Evolutionary conservation across 2,797 vertebrate genomes (phyloP), one percentile per base, ranked within the genome.

Genomic region (Xyrichtys novacula): DNA sequence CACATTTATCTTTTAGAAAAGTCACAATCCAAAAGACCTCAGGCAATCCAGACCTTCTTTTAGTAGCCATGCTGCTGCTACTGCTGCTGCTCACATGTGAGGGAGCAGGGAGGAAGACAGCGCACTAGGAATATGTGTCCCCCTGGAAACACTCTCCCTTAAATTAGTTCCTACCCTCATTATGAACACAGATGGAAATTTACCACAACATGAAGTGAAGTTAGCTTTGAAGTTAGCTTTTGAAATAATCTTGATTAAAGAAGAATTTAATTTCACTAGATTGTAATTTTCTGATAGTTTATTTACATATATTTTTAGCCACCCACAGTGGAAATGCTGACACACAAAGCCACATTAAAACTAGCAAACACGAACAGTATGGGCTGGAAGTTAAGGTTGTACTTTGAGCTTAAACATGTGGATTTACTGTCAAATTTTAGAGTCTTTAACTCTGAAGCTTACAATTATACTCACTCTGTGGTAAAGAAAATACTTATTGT

Each of bases 161-260:
- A 53, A 22, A 36, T 80, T 46, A n/a, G 88, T 91, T 91, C 91
- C 91, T 76, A 74, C 81, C 73, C 20, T 44, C 15, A 67, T 52
- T 48, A 65, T 5, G 7, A 43, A 26, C 7, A 12, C 12, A 26
- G 4, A 32, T 4, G 20, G 22, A n/a, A 32, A 12, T 31, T 46
- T 9, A 34, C n/a, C 1, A 26, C 23, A 40, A 48, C 25, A 14
- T 31, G 31, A 5, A 22, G 1, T n/a, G 38, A 28, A 4, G n/a
- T 7, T 31, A 15, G 23, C 11, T 15, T 14, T 3, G 14, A 38
- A 38, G n/a, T n/a, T n/a, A n/a, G n/a, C n/a, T 10, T 2, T n/a
- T 40, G 7, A 3, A 40, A n/a, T 40, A 7, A n/a, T 19, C 2
- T 14, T 17, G 9, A n/a, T 20, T 42, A 15, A 42, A 10, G 10